These are phyloP conservation scores for Coleophora flavipennella DNA, from an alignment of 2,888 invertebrate species.

Conservation along the genomic window DNA sequence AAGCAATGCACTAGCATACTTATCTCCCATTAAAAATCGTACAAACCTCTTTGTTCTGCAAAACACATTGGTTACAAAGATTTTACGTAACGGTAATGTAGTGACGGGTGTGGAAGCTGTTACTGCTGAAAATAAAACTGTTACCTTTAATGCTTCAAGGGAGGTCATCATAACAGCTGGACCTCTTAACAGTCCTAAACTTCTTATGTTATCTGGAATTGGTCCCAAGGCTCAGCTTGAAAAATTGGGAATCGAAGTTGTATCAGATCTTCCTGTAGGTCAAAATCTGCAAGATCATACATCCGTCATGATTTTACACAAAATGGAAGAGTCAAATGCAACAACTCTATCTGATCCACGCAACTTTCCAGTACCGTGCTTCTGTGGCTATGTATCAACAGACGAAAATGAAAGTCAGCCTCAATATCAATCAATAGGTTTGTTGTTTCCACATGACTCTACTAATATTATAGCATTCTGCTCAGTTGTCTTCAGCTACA, in stretches of 20 bases:
- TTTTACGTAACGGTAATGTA: constrained; percentile 20
- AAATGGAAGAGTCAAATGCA: constrained; percentile 37
- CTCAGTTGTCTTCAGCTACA: constrained; percentile 66
- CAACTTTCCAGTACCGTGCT: constrained; percentile 16
- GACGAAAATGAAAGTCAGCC: constrained; percentile 18
- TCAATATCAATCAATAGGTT: constrained; percentile 22
- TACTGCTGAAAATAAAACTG: constrained; percentile 15
- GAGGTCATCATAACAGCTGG: constrained; percentile 34
- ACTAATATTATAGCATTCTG: constrained; percentile 20
- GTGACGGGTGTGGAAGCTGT: constrained; percentile 22
- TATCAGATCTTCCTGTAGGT: constrained; percentile 32
- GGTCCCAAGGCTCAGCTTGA: constrained; percentile 30
- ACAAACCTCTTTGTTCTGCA: constrained; percentile 27
- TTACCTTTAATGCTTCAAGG: constrained; percentile 20
- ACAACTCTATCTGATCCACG: constrained; percentile 26
- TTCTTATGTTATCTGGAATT: constrained; percentile 35
- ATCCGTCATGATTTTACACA: constrained; percentile 13
- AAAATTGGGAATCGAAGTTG: constrained; percentile 22
- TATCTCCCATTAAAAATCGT: constrained; percentile 23
- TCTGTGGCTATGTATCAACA: constrained; percentile 24
- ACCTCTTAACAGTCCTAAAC: constrained; percentile 26
- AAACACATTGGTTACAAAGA: constrained; percentile 24
- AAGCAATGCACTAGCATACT: constrained; percentile 48
- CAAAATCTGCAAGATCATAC: constrained; percentile 32
- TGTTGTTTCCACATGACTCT: constrained; percentile 10